phyloP scores from a whole-genome alignment of 2,888 invertebrate genomes.

The Furcula furcula region DNA sequence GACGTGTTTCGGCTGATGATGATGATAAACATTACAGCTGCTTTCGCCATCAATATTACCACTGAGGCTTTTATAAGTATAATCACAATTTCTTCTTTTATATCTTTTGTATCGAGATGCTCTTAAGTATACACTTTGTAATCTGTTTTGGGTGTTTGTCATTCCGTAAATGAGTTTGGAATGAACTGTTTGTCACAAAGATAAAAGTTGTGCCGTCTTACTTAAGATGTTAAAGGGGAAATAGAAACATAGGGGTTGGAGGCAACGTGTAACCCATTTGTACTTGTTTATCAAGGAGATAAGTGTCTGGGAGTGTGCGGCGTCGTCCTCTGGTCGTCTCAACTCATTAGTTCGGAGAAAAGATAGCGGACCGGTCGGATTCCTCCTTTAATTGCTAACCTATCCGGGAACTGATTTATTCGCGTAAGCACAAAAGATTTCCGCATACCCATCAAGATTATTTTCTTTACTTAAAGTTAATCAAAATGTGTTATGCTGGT shows the following conservation, averaged over 20 bases:
- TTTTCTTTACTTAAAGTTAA: background rate
- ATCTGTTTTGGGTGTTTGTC: constrained; percentile 34
- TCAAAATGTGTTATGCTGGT: background rate
- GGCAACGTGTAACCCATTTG: constrained; percentile 71
- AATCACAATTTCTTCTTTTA: too few relatives aligned
- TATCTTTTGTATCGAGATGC: too few relatives aligned
- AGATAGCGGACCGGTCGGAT: constrained; percentile 61
- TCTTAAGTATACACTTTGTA: background rate
- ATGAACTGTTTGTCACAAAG: constrained; percentile 52
- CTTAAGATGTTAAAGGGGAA: constrained; percentile 67
- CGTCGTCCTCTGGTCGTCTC: constrained; percentile 53
- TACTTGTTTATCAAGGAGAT: constrained; percentile 75
- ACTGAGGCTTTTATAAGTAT: too few relatives aligned
- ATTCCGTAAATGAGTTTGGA: constrained; percentile 58
- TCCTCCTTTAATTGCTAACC: constrained; percentile 68
- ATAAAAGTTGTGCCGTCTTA: constrained; percentile 62
- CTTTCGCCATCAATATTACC: too few relatives aligned
- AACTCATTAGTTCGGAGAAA: constrained; percentile 65
- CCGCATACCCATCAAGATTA: background rate
- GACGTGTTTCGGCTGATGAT: too few relatives aligned
- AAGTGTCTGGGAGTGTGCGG: constrained; percentile 60
- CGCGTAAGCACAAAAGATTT: constrained; percentile 30
- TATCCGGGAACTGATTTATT: constrained; percentile 59
- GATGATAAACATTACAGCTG: too few relatives aligned
- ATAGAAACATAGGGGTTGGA: constrained; percentile 61